Evolutionary conservation across 2,113 vertebrate genomes (phyloP), one percentile per base, ranked within the genome.

Genomic region (Anhinga rufa): DNA sequence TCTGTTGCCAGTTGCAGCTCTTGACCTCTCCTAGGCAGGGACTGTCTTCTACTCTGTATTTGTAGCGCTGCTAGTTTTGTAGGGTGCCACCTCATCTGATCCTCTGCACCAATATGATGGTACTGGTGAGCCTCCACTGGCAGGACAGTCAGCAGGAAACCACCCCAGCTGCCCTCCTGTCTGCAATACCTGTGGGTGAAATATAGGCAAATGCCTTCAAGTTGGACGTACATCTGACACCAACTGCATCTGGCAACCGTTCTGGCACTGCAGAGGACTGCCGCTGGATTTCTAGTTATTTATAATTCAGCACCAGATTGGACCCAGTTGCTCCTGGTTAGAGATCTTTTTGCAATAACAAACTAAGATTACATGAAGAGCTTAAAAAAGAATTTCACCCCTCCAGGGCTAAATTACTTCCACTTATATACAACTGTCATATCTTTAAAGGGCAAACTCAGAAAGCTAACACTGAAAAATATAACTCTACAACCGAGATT

Each of bases 381-480:
- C 96, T 97, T 97, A 95, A 97, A 97, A 97, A 98, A 97, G 95
- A 97, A 96, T 96, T 96, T 84, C 88, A 82, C 68, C 90, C 92
- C 94, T 94, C 46, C 48, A 80, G 95, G 96, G 91, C 83, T 90
- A 64, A 90, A 97, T 98, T 98, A 97, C 91, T 97, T 97, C 96
- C 96, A 97, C 91, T 96, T 96, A 69, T 55, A 81, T 92, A 97
- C 96, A 96, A 93, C 95, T 97, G 96, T 96, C 96, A 91, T 95
- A 71, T 95, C 84, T 97, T 93, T 92, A 92, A 96, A 97, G 95
- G 91, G 91, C 91, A 96, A 95, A 92, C 66, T 44, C 82, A 1
- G 75, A 89, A 95, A 97, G 48, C 78, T 87, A 91, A 72, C 81
- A 91, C 80, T 92, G 85, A 92, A 96, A 96, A 96, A 96, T 94